Evolutionary conservation across 2,888 invertebrate genomes (phyloP).

Genomic region (Spilarctia lutea): DNA sequence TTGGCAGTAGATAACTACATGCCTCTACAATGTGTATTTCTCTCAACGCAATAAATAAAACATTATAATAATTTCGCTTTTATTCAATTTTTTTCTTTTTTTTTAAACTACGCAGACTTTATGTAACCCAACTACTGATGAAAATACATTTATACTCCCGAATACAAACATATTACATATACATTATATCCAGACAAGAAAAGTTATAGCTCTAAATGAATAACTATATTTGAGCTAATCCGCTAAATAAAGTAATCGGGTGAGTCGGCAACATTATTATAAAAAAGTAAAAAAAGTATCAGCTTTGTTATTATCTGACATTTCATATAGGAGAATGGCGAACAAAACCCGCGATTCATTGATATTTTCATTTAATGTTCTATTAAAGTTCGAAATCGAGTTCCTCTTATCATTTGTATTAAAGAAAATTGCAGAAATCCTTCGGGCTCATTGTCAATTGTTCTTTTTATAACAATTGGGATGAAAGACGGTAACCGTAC

Average conservation of each 20-base stretch:
- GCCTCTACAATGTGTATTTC: too few species aligned
- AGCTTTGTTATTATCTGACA: background rate
- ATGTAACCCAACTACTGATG: too few species aligned
- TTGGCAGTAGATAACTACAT: too few species aligned
- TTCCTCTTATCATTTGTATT: background rate
- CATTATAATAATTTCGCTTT: too few species aligned
- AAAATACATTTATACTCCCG: too few species aligned
- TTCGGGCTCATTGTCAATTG: background rate
- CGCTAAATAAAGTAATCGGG: background rate
- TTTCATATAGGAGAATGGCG: background rate
- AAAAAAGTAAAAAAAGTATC: background rate
- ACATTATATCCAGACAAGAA: too few species aligned
- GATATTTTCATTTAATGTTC: slow-evolving; percentile 9
- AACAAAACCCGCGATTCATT: slow-evolving; percentile 6
- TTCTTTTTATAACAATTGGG: background rate
- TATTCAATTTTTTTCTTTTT: too few species aligned
- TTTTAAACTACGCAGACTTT: too few species aligned
- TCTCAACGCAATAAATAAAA: too few species aligned
- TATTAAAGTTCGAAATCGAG: slow-evolving; percentile 7
- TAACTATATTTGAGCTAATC: background rate
- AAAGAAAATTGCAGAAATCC: background rate
- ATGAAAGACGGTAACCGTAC: background rate
- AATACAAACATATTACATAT: too few species aligned
- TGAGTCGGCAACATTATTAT: too few species aligned
- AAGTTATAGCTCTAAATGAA: background rate